Evolutionary conservation across 2,888 invertebrate genomes (phyloP).

Genomic region (Tinea semifulvella): DNA sequence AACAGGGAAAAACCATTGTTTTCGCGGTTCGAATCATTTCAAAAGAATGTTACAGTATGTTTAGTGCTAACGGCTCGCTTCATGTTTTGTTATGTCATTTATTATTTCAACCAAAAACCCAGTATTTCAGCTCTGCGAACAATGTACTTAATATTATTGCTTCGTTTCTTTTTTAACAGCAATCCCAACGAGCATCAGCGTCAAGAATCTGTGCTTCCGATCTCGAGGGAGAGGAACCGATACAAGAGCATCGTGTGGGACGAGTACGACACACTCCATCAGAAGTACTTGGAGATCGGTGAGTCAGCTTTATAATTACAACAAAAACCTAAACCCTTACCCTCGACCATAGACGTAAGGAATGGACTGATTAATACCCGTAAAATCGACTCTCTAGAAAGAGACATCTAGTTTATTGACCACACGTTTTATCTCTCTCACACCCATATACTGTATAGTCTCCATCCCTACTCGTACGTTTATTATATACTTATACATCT

Average conservation of each 20-base stretch:
- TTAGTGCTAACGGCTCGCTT: slow-evolving; percentile 23
- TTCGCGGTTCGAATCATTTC: slow-evolving; percentile 24
- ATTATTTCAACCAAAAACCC: slow-evolving; percentile 11
- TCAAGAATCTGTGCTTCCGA: slow-evolving; percentile 79
- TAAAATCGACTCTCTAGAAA: too few species aligned
- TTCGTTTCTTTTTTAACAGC: slow-evolving; percentile 46
- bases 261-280: slow-evolving; percentile 89
- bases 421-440: too few species aligned
- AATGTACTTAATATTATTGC: slow-evolving; percentile 6
- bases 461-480: too few species aligned
- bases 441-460: too few species aligned
- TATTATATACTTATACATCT: too few species aligned
- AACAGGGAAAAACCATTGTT: slow-evolving; percentile 21
- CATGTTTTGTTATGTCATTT: slow-evolving; percentile 20
- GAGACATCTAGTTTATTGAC: too few species aligned
- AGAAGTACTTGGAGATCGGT: slow-evolving; percentile 94
- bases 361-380: too few species aligned
- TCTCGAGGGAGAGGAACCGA: slow-evolving; percentile 84
- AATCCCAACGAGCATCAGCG: slow-evolving; percentile 88
- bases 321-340: not conserved
- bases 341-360: too few species aligned
- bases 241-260: slow-evolving; percentile 91
- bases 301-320: slow-evolving; percentile 35
- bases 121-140: slow-evolving; percentile 9
- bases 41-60: slow-evolving; percentile 21